These are phyloP conservation scores for Lates calcarifer DNA, from an alignment of 2,113 vertebrate species.

Conservation along the genomic window DNA sequence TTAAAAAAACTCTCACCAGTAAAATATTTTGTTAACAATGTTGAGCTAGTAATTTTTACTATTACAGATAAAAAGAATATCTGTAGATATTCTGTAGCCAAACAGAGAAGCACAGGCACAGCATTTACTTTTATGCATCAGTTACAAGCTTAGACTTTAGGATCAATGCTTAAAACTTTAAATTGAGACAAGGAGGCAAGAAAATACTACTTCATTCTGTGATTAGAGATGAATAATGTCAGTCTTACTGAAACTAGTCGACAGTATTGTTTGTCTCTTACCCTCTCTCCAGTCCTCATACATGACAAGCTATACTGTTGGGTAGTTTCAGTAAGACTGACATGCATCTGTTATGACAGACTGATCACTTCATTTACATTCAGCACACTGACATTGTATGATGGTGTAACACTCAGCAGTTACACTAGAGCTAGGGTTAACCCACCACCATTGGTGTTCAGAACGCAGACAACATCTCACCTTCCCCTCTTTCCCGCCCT, in stretches of 20 bases:
- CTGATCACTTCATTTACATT: too few species aligned
- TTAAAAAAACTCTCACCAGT: too few species aligned
- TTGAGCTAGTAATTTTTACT: neutral
- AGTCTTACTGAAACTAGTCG: neutral
- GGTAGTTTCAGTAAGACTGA: too few species aligned
- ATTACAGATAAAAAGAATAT: too few species aligned
- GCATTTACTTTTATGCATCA: neutral
- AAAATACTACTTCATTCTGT: neutral
- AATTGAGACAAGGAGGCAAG: neutral
- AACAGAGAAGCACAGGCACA: neutral
- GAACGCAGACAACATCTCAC: slow-evolving; percentile 17
- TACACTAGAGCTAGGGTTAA: slow-evolving; percentile 7
- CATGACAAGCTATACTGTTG: too few species aligned
- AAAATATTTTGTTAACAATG: neutral
- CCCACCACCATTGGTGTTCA: slow-evolving; percentile 16
- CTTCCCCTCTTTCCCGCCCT: slow-evolving; percentile 29
- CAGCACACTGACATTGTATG: neutral
- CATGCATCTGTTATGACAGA: too few species aligned
- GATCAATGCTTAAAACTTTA: neutral
- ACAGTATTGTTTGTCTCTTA: neutral
- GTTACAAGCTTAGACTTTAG: neutral
- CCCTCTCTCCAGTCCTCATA: too few species aligned
- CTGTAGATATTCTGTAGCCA: too few species aligned
- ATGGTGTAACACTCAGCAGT: neutral
- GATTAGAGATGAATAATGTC: neutral